Percentiles rank a stretch among this genome's conserved stretches.
These are phyloP conservation scores for Myocastor coypus DNA, from an alignment of 2,113 vertebrate genomes.

Conservation along the genomic window DNA sequence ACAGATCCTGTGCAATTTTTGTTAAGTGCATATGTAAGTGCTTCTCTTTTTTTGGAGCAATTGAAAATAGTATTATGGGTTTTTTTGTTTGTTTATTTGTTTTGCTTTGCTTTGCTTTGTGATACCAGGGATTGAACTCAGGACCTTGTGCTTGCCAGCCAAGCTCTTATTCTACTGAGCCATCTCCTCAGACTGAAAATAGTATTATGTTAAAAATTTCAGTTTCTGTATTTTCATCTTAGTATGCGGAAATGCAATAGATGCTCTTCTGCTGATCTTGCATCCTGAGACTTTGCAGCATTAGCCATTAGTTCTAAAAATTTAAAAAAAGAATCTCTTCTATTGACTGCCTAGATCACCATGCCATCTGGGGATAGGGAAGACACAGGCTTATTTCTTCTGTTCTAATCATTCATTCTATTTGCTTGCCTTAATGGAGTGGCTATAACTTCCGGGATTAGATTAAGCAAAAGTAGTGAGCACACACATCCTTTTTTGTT, in stretches of 20 bases:
- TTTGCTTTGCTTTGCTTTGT: too few species aligned
- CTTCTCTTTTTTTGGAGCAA: conserved; percentile 38
- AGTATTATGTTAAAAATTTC: conserved; percentile 53
- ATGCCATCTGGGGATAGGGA: conserved; percentile 38
- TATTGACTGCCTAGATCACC: background rate
- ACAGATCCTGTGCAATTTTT: background rate
- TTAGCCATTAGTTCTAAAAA: background rate
- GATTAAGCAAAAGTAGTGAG: background rate
- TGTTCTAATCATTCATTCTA: conserved; percentile 32
- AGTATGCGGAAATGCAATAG: background rate
- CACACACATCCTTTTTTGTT: background rate
- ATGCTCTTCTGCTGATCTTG: conserved; percentile 8
- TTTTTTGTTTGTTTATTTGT: too few species aligned
- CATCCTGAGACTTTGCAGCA: background rate
- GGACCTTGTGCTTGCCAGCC: too few species aligned
- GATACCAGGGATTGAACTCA: too few species aligned
- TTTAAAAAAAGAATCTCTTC: background rate
- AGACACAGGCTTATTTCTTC: background rate
- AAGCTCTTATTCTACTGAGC: too few species aligned
- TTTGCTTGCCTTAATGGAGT: background rate
- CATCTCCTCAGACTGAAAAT: too few species aligned
- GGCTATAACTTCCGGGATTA: background rate
- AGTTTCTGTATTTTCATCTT: conserved; percentile 4
- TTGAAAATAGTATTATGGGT: background rate
- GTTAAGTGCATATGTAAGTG: background rate